Conservation (phyloP, 2,797 vertebrate genomes). For the Pseudochirops corinnae region DNA sequence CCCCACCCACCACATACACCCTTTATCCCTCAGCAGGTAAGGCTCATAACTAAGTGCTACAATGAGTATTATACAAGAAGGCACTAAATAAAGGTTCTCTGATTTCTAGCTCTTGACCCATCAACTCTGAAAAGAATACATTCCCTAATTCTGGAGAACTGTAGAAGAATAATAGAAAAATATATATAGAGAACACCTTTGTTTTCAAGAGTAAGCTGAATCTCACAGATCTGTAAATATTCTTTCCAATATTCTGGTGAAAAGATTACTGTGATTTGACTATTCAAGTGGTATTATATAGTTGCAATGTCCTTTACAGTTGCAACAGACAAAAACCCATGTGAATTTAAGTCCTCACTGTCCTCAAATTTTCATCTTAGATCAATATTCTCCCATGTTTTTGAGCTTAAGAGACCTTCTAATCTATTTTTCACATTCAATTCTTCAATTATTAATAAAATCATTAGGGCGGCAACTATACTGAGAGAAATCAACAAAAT, state of each 20-base stretch:
- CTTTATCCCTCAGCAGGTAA: background rate
- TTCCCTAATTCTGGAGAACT: conserved; percentile 46
- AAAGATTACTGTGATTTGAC: conserved; percentile 35
- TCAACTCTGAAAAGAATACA: conserved; percentile 31
- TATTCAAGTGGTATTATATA: background rate
- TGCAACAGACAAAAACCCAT: conserved; percentile 32
- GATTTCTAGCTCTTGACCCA: conserved; percentile 45
- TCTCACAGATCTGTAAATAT: background rate
- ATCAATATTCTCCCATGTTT: conserved; percentile 36
- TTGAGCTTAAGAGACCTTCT: conserved; percentile 1
- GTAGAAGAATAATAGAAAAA: conserved; percentile 12
- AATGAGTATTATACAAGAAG: conserved; percentile 23
- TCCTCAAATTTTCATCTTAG: background rate
- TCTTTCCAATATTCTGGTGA: conserved; percentile 46
- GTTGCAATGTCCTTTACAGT: background rate
- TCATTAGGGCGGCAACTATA: conserved; percentile 14
- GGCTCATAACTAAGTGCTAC: conserved; percentile 10
- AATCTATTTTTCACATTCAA: conserved; percentile 14
- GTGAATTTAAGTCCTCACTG: conserved; percentile 23
- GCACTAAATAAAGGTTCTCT: conserved; percentile 42
- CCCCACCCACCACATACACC: conserved; percentile 12
- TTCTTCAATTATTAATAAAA: conserved; percentile 8
- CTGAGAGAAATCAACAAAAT: conserved; percentile 50
- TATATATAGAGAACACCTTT: conserved; percentile 16
- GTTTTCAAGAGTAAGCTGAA: conserved; percentile 59